Base-by-base conservation (phyloP, 2,888 invertebrate species). In the Caenorhabditis sp. region DNA sequence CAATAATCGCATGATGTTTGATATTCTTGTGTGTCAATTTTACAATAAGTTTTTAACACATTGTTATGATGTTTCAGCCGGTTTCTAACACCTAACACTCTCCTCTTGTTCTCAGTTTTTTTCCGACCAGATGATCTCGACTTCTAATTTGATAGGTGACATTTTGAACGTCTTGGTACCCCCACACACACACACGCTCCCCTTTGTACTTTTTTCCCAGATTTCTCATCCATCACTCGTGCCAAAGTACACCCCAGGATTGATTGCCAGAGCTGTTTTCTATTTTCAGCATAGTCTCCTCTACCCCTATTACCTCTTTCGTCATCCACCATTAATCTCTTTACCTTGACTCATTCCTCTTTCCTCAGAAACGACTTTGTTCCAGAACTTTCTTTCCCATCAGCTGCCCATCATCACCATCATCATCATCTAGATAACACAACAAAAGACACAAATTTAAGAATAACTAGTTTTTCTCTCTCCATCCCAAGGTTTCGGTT, bases 391-490 rank as follows among this genome's bases (percentile, higher is more conserved):
- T 54, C 19, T 26, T 26, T 10, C 26, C 28, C n/a, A 47, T 54
- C 54, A 38, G 6, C 38, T 38, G 38, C 12, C n/a, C n/a, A n/a
- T n/a, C n/a, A n/a, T n/a, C n/a, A n/a, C n/a, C 38, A 38, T 38
- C 38, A 38, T 12, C 38, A 38, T 38, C 38, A 2, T 38, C 2
- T 5, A 19, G 19, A 24, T 12, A 54, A 54, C 47, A 59, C 47
- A 58, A 70, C 56, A 38, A 63, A 44, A 70, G 56, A 47, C 47
- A 72, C 72, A 59, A 41, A 31, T 41, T 19, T 2, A 24, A 38
- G 6, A 59, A 58, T 49, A 74, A 74, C 74, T 31, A 54, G 74
- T 74, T 74, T 61, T 72, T 70, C 58, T 54, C 16, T n/a, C 10
- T n/a, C 22, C 19, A 28, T 28, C 22, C 47, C 47, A 24, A 51